Evolutionary conservation across 2,888 invertebrate species (phyloP).

Genomic region (Zele albiditarsus): DNA sequence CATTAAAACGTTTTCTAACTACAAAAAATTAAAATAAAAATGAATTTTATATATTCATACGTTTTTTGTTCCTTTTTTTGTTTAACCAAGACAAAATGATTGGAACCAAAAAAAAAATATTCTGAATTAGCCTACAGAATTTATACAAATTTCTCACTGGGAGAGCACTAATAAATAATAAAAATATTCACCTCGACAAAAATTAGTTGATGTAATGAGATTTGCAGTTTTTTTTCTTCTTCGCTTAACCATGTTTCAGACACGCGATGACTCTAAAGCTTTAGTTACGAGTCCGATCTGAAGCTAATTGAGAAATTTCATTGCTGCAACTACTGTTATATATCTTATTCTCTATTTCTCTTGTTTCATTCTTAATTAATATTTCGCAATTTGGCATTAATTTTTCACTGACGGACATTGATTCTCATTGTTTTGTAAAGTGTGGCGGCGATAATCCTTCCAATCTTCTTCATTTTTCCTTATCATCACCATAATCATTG

Average conservation of each 20-base stretch:
- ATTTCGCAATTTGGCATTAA: slow-evolving; percentile 29
- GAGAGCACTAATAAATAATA: slow-evolving; percentile 30
- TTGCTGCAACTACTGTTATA: background rate
- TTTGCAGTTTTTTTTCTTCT: background rate
- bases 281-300: background rate
- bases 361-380: background rate
- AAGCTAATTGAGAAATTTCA: background rate
- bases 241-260: background rate
- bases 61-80: slow-evolving; percentile 38
- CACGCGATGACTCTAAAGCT: background rate
- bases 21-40: slow-evolving; percentile 53
- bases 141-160: background rate
- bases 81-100: background rate
- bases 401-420: slow-evolving; percentile 6
- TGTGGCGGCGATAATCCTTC: background rate
- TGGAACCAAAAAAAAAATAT: slow-evolving; percentile 30
- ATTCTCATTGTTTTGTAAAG: background rate
- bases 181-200: slow-evolving; percentile 31
- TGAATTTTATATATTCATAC: slow-evolving; percentile 50
- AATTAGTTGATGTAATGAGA: background rate
- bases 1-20: slow-evolving; percentile 64
- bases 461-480: background rate
- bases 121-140: background rate
- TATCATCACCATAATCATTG: background rate
- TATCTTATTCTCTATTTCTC: background rate